Base-by-base conservation (phyloP, 1,140 invertebrate genomes). In the Papilio polyxenes region DNA sequence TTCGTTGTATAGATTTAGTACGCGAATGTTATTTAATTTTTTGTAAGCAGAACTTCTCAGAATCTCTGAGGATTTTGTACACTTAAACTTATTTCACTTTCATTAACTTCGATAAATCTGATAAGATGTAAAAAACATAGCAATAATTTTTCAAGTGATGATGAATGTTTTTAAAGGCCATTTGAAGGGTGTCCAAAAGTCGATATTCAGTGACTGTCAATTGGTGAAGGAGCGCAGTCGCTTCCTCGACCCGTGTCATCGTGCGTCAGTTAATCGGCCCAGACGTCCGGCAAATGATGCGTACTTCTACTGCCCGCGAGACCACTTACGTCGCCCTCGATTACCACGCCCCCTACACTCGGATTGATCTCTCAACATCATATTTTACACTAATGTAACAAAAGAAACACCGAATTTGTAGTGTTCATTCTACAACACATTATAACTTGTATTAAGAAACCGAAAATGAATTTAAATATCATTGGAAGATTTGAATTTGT, bases 211-310 rank as follows among this genome's bases (percentile, higher is more conserved):
- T 85, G 87, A 85, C 83, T 85, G 84, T 87, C 86, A 84, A 87
- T 87, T 82, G 84, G 82, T 81, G 83, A 84, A 83, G 84, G 82
- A 84, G 82, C 74, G 62, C 37, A 78, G 81, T 53, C 75, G 75
- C 82, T 84, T 83, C 48, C 53, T 76, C 75, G 53, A 91, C 91
- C 91, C 88, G 82, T 87, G 88, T 92, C 91, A 89, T 72, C 76
- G 85, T 79, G 87, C 85, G 83, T 84, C 80, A 87, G 87, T 82
- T 92, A 89, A 92, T 91, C 87, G 84, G 75, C 75, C 82, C 88
- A 78, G 91, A 93, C 92, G 87, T 83, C 82, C 87, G 88, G 86
- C 87, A 91, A 90, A 89, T 90, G 90, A 92, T 89, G 90, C 91
- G 91, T 92, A 87, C 89, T 84, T 83, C 87, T 88, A 81, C 89